Percentiles rank a stretch among this genome's conserved stretches.
Evolutionary conservation across 2,113 vertebrate species (phyloP).

Genomic region (Athene noctua): DNA sequence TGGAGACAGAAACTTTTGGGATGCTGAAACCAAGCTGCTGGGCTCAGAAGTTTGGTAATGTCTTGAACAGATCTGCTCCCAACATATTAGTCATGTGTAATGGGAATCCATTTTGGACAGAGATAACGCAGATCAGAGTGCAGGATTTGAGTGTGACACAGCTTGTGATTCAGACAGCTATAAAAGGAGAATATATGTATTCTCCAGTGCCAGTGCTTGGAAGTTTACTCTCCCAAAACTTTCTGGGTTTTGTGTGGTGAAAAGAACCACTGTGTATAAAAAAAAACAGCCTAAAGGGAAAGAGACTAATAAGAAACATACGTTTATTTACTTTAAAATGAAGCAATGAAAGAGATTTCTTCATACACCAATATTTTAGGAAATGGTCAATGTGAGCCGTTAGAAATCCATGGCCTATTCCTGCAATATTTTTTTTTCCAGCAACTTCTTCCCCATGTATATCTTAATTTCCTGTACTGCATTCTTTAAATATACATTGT

Average conservation of each 20-base stretch:
- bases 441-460: neutral
- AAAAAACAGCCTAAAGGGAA: neutral
- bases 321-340: neutral
- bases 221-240: neutral
- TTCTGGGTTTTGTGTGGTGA: neutral
- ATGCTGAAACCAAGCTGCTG: neutral
- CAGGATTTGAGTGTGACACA: neutral
- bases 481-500: neutral
- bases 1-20: neutral
- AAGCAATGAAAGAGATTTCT: neutral
- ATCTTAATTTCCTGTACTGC: neutral
- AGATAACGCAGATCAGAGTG: neutral
- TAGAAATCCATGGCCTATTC: neutral
- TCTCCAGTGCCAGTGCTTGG: neutral
- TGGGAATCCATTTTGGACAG: neutral
- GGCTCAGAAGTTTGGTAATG: neutral
- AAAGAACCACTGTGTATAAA: neutral
- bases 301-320: neutral
- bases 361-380: neutral
- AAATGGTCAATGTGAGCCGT: neutral
- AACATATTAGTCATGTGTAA: neutral
- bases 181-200: neutral
- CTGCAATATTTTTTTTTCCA: neutral
- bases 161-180: neutral
- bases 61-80: neutral